Base-by-base conservation (phyloP, 2,113 vertebrate species). In the Gnathonemus echidnorhynchus region DNA sequence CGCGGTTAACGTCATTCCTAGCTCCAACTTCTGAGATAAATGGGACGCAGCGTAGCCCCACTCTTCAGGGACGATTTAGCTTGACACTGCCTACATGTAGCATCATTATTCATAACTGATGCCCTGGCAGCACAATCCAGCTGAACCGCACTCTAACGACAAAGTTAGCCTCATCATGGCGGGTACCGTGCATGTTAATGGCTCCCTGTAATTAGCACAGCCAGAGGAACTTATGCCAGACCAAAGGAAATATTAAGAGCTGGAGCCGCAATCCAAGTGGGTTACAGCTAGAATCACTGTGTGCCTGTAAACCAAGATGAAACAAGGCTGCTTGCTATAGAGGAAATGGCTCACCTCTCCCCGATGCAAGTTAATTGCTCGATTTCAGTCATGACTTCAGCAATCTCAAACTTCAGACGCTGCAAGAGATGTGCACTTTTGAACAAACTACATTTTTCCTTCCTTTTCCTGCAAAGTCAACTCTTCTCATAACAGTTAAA, bases 381-480 rank as follows among this genome's bases (percentile, higher is more conserved):
- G 13, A 99, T 99, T 95, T 99, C 98, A 0, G 98, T 99, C 98
- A 99, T 99, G 91, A 99, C 98, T 91, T 99, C 98, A 0, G 98
- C 97, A 39, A 99, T 99, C 93, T 99, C 98, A 93, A 97, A 98
- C 94, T 99, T 99, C 95, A 99, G 95, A 93, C 98, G 97, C 98
- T 99, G 96, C 62, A 88, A 92, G 92, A 95, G 88, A 93, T 24
- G 88, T 5, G 89, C 24, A 91, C 85, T 5, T n/a, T 87, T 50
- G 24, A 27, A 52, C 86, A 52, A n/a, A 87, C 52, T 24, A 21
- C 27, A 42, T 39, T 80, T 80, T 21, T 17, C 35, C 74, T 80
- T 80, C 35, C 15, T 42, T 80, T 19, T 42, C 74, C 83, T 48
- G 8, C 39, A 48, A 45, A 48, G 9, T 80, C 74, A 39, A 42